Conservation (phyloP, 2,888 invertebrate species). For the Cactoblastis cactorum region DNA sequence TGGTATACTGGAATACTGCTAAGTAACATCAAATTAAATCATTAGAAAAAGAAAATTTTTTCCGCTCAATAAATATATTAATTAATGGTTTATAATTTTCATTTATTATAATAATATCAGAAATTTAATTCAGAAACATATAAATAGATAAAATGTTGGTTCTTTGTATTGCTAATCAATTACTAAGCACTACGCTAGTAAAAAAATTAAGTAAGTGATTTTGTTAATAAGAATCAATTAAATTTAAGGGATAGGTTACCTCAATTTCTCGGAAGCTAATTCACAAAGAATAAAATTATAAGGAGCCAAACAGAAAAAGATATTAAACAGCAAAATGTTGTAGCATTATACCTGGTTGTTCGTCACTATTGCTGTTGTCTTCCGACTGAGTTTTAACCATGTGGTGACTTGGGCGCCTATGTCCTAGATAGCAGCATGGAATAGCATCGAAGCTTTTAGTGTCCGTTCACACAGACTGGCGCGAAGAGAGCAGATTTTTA, state of each 20-base stretch:
- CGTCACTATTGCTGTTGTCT: slow-evolving; percentile 83
- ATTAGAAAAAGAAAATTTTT: too few species aligned
- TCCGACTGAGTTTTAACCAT: slow-evolving; percentile 82
- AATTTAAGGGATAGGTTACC: background rate
- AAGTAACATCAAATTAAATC: too few species aligned
- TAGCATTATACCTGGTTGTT: slow-evolving; percentile 54
- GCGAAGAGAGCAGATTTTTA: too few species aligned
- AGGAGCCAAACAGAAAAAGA: background rate
- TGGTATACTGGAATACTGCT: too few species aligned
- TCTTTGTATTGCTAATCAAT: too few species aligned
- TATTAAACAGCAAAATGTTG: background rate
- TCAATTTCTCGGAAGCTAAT: slow-evolving; percentile 2
- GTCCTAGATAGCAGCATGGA: slow-evolving; percentile 66
- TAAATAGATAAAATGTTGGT: too few species aligned
- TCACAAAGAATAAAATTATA: slow-evolving; percentile 8
- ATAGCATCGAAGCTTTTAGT: slow-evolving; percentile 27
- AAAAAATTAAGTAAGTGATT: background rate
- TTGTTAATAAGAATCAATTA: background rate
- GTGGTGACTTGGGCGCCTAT: slow-evolving; percentile 72
- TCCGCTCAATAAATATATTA: too few species aligned
- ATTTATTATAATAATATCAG: too few species aligned
- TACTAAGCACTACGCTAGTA: too few species aligned
- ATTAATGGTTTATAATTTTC: too few species aligned
- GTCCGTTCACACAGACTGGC: too few species aligned
- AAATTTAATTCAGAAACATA: too few species aligned